A percentile compares a stretch with the other conserved stretches of the same genome.
phyloP scores from a whole-genome alignment of 2,888 invertebrate species.

The Hydriomena furcata region DNA sequence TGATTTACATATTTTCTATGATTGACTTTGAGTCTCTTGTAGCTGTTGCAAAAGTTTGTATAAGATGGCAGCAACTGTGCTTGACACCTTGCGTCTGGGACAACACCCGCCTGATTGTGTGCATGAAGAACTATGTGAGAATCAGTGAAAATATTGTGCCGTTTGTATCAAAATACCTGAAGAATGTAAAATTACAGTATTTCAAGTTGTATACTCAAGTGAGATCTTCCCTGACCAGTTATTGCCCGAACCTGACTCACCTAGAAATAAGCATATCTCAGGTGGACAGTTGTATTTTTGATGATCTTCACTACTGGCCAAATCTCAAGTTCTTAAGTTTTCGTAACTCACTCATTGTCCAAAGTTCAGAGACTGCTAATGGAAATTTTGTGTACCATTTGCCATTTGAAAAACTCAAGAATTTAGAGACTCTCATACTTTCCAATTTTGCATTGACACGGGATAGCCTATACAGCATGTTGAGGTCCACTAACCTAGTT shows the following conservation, averaged over 20 bases:
- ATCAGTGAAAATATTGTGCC: conserved; percentile 80
- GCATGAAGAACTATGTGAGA: conserved; percentile 80
- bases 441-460: conserved; percentile 79
- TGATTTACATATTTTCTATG: conserved; percentile 81
- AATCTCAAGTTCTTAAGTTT: conserved; percentile 79
- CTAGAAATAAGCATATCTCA: conserved; percentile 82
- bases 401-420: conserved; percentile 75
- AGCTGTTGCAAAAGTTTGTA: conserved; percentile 75
- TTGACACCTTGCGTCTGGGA: conserved; percentile 79
- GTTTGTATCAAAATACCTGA: conserved; percentile 78
- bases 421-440: conserved; percentile 71
- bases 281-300: conserved; percentile 80
- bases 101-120: conserved; percentile 77
- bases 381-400: conserved; percentile 78
- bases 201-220: conserved; percentile 81
- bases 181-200: conserved; percentile 81
- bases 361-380: conserved; percentile 72
- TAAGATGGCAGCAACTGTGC: conserved; percentile 77
- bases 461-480: conserved; percentile 75
- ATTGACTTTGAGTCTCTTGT: conserved; percentile 78
- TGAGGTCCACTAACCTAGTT: conserved; percentile 72
- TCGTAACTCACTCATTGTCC: conserved; percentile 77
- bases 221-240: conserved; percentile 73
- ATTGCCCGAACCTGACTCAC: conserved; percentile 79
- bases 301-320: conserved; percentile 77